These are phyloP conservation scores for Xyrauchen texanus DNA, from an alignment of 2,113 vertebrate genomes.

Conservation along the genomic window DNA sequence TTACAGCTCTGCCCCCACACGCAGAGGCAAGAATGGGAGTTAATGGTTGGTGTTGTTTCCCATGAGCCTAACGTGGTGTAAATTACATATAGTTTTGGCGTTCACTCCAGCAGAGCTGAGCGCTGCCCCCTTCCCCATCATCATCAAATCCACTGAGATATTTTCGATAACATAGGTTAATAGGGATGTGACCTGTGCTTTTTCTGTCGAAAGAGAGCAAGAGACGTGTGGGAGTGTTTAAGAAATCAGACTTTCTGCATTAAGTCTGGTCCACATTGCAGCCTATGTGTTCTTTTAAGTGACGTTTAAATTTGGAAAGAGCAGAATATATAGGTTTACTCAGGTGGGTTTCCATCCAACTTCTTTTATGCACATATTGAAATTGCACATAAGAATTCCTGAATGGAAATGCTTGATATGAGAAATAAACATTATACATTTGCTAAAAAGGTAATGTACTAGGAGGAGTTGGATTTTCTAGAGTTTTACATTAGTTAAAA, in stretches of 20 bases:
- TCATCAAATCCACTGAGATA: constrained; percentile 53
- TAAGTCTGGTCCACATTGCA: not conserved
- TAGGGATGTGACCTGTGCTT: constrained; percentile 36
- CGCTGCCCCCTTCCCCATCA: constrained; percentile 52
- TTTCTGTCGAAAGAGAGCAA: constrained; percentile 20
- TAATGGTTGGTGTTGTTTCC: constrained; percentile 57
- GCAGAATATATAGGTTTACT: too few species aligned
- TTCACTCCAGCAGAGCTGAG: constrained; percentile 36
- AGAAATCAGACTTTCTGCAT: not conserved
- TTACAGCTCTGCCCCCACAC: constrained; percentile 59
- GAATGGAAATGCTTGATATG: too few species aligned
- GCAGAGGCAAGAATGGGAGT: constrained; percentile 60
- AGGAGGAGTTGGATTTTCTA: too few species aligned
- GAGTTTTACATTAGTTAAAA: too few species aligned
- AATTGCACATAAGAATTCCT: too few species aligned
- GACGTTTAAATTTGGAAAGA: not conserved
- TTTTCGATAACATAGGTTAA: constrained; percentile 51
- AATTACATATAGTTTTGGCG: constrained; percentile 74
- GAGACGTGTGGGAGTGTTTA: not conserved
- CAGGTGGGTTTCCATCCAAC: too few species aligned
- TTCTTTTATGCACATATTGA: too few species aligned
- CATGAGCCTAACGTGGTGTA: constrained; percentile 59
- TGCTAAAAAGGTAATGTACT: too few species aligned
- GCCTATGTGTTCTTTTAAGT: not conserved
- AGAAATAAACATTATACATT: too few species aligned